phyloP scores from a whole-genome alignment of 1,140 invertebrate genomes.

The Trichogramma pretiosum region DNA sequence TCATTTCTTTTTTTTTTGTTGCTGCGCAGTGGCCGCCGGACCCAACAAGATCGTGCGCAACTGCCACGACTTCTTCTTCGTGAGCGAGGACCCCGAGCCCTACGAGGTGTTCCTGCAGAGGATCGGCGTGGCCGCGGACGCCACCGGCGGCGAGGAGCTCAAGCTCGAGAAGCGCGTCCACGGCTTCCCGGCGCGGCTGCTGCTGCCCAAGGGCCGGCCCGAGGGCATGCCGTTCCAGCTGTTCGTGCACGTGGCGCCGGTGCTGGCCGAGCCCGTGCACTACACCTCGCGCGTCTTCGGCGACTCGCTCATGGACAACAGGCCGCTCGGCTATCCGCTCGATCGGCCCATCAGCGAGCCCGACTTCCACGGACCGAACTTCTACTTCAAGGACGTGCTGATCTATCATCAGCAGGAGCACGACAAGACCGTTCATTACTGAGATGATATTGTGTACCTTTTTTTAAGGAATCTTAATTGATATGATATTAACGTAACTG shows the following conservation, averaged over 20 bases:
- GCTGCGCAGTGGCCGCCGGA: conserved; percentile 35
- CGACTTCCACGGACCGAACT: conserved; percentile 55
- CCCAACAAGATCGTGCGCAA: conserved; percentile 36
- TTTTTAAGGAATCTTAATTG: conserved; percentile 1
- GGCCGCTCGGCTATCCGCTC: conserved; percentile 58
- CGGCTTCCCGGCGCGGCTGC: conserved; percentile 54
- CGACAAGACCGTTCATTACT: conserved; percentile 28
- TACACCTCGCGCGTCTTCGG: conserved; percentile 32
- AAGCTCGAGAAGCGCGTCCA: conserved; percentile 30
- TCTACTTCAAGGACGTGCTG: conserved; percentile 55
- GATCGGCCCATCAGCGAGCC: conserved; percentile 51
- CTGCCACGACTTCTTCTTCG: conserved; percentile 37
- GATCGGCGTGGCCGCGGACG: conserved; percentile 27
- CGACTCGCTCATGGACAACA: conserved; percentile 25
- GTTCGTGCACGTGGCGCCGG: conserved; percentile 56
- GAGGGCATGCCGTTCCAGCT: conserved; percentile 57
- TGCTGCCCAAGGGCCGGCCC: conserved; percentile 58
- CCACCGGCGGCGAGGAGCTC: conserved; percentile 26
- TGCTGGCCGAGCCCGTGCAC: conserved; percentile 23
- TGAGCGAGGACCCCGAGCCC: conserved; percentile 27
- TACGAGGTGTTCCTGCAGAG: conserved; percentile 32
- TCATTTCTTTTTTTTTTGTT: conserved; percentile 31
- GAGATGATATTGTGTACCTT: conserved; percentile 14
- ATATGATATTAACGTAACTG: no score
- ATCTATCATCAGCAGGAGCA: conserved; percentile 53